Conservation (phyloP, 2,113 vertebrate species). For the Sceloporus undulatus region DNA sequence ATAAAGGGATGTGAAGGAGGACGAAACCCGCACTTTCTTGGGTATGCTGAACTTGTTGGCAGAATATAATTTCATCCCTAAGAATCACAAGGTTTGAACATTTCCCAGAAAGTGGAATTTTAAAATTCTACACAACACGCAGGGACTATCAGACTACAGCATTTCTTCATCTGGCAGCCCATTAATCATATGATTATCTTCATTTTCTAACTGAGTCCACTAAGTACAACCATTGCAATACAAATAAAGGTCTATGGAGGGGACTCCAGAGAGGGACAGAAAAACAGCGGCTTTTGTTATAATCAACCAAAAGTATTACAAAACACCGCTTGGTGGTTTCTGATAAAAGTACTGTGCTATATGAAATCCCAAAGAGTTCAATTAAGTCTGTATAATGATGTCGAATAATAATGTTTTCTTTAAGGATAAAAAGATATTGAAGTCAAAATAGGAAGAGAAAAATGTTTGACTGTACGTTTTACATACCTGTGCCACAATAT, state of each 20-base stretch:
- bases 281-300: too few relatives aligned
- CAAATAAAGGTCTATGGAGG: too few relatives aligned
- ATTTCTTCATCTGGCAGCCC: not conserved
- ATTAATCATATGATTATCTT: not conserved
- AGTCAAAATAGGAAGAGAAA: not conserved
- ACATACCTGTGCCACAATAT: constrained; percentile 90
- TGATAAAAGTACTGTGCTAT: not conserved
- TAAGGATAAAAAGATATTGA: not conserved
- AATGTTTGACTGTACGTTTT: not conserved
- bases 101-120: not conserved
- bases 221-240: too few relatives aligned
- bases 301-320: too few relatives aligned
- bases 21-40: not conserved
- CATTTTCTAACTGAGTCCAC: not conserved
- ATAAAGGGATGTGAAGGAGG: not conserved
- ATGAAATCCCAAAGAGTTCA: not conserved
- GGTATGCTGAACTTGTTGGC: not conserved
- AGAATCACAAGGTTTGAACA: not conserved
- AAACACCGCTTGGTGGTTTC: not conserved
- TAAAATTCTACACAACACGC: not conserved
- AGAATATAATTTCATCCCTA: not conserved
- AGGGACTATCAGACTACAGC: not conserved
- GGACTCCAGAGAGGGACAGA: too few relatives aligned
- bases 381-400: not conserved
- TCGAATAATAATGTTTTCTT: not conserved